Evolutionary conservation across 35 echinoderm and acorn worm genomes (phyloP), one percentile per base, ranked within the genome.

Genomic region (Apostichopus californicus): DNA sequence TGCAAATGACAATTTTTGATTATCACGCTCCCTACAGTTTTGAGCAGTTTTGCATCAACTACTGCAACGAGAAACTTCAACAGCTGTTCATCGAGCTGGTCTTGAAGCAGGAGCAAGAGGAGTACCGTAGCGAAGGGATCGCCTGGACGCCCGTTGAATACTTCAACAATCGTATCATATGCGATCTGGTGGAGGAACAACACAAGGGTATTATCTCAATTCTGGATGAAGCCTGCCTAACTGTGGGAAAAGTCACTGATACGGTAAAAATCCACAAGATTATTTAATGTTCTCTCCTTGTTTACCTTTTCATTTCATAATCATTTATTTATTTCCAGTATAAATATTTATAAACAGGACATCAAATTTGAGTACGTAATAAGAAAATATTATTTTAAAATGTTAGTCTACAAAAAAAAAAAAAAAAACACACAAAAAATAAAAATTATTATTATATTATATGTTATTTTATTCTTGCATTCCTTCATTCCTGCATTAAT

Each of bases 11-110:
- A 3, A 46, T 8, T 9, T 61, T 61, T 61, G 0, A 61, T 75
- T 1, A 4, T 8, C n/a, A 88, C 8, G 1, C 14, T 70, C 75
- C 53, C 18, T 83, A 6, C 91, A 99, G 97, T 71, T 99, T 99
- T 93, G 97, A 98, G 75, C 97, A 99, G 88, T 99, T 99, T 91
- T 99, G 97, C 72, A 99, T 99, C 81, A 99, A 99, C 92, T 99
- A 99, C 97, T 99, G 97, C 89, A 99, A 99, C 71, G 97, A 99
- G 93, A 99, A 99, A 57, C 95, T 99, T 0, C 97, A 99, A 80
- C 97, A 99, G 84, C 91, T 99, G 57, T 99, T 99, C 55, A 96
- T 96, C 18, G 95, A 96, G 81, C 61, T 99, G 14, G 97, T 99
- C 1, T 61, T 99, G 85, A 99, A 99, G 54, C 97, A 99, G 84